Evolutionary conservation across 2,113 vertebrate genomes (phyloP), one percentile per base, ranked within the genome.

Genomic region (Toxostoma redivivum): DNA sequence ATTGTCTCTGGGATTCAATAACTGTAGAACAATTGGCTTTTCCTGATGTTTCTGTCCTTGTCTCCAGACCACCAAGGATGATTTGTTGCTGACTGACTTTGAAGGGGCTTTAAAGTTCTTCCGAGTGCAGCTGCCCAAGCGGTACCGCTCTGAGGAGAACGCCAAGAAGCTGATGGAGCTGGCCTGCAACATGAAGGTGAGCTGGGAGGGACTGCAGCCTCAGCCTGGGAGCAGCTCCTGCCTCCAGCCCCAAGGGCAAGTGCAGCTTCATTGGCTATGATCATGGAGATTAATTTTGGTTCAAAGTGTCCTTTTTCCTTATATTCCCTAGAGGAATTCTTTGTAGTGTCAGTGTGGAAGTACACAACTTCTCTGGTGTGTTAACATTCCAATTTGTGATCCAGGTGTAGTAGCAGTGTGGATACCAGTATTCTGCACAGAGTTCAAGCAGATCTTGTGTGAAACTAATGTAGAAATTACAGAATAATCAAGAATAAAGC

Each of bases 121-220:
- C 97, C 99, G 99, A 4, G 99, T 99, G 53, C 99, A 99, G 16
- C 99, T 99, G 95, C 99, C 99, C 50, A 99, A 99, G 97, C 98
- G 99, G 47, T 99, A 99, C 19, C 99, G 99, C 50, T 99, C 99
- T 1, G 99, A 99, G 97, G 99, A 99, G 95, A 99, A 99, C 10
- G 99, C 99, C 61, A 99, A 99, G 96, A 99, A 99, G 88, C 98
- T 99, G 94, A 99, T 99, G 99, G 99, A 99, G 93, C 97, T 99
- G 80, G 99, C 99, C 8, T 99, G 99, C 89, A 99, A 99, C 96
- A 99, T 99, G 97, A 99, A 99, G 99, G 99, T 99, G 98, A 91
- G 66, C 35, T 30, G 51, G 31, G 56, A 50, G 58, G 27, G 33
- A 17, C 38, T 58, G 21, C 45, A 47, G 45, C 44, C 44, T 45